Base-by-base conservation (phyloP, 2,888 invertebrate species). In the Limnephilus rhombicus region DNA sequence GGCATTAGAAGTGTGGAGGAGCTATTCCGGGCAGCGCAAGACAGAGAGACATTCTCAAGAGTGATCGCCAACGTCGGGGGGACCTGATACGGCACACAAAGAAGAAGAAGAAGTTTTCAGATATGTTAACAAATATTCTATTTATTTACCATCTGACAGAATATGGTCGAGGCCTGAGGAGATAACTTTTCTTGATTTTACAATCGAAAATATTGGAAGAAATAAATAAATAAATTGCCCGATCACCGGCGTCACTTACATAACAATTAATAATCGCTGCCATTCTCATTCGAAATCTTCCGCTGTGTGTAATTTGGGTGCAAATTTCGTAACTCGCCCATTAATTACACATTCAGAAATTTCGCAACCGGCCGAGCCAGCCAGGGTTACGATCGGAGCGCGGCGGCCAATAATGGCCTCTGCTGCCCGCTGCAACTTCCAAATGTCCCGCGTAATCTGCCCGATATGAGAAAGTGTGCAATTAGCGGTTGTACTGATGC, bases 301-400 rank as follows among this genome's bases (percentile, higher is more conserved):
- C 88, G 88, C 29, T 80, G 88, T 80, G 88, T 89, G 88, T 89
- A 89, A 89, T 89, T 89, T 89, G 88, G 88, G 88, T 89, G 88
- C 88, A 89, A 89, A 89, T 89, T 89, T 89, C 80, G 88, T 80
- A 89, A 89, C 80, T 34, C 13, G 80, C n/a, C 88, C 88, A 89
- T 89, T 89, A 89, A 89, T 89, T 89, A 89, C 88, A 89, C 88
- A 89, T 89, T 68, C 88, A 89, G 80, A 89, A n/a, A 89, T 89
- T 89, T 89, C 80, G 24, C 18, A 89, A 89, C 31, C 31, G 80
- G n/a, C 41, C 34, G 31, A 49, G 68, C 31, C 87, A 49, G 87
- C 37, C 37, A 37, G 37, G 87, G 87, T 53, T 87, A 87, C 53
- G 13, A 34, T 85, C 68, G 29, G 53, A 53, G 45, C 45, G 15